Evolutionary conservation across 35 echinoderm and acorn worm species (phyloP), one percentile per base, ranked within the genome.

Genomic region (Holothuria glaberrima): DNA sequence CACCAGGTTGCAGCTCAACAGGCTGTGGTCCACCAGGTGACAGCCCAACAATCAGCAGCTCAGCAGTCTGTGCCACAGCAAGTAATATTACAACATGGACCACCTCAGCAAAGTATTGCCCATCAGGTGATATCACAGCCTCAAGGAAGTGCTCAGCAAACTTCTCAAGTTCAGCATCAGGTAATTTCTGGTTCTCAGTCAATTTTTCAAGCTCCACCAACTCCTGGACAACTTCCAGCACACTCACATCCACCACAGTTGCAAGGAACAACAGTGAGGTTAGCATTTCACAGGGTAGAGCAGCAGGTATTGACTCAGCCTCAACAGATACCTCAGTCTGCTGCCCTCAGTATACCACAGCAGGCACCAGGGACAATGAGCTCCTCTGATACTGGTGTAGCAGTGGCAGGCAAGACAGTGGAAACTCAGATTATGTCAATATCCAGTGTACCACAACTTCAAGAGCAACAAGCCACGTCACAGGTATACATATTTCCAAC

Each of bases 371-470:
- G 25, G 44, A 78, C 24, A 1, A 25, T 35, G n/a, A 33, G 27
- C 20, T 21, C 74, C 21, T 78, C 74, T 50, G 74, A 78, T 41
- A 25, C 33, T 48, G 50, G 38, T 19, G 74, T 78, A 19, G 36
- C 74, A 28, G 20, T 78, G 36, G 22, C 44, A 18, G 74, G 17
- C 36, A 78, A 78, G 41, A 48, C 38, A 6, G 50, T 78, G 41
- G 74, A 78, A 28, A 41, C 74, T 28, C n/a, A 41, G 50, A 48
- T 78, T 22, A 78, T 78, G 38, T 78, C 74, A n/a, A 78, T 78
- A 48, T 41, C 74, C 3, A 48, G 50, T 48, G 44, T 78, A 26
- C 74, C 44, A 35, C 74, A 78, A 41, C 44, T 78, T 6, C 74
- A 78, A 10, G 36, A 78, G 50, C 74, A 78, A 20, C 29, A 41